Base-by-base conservation (phyloP, 2,888 invertebrate species). In the Stenodema calcarata region DNA sequence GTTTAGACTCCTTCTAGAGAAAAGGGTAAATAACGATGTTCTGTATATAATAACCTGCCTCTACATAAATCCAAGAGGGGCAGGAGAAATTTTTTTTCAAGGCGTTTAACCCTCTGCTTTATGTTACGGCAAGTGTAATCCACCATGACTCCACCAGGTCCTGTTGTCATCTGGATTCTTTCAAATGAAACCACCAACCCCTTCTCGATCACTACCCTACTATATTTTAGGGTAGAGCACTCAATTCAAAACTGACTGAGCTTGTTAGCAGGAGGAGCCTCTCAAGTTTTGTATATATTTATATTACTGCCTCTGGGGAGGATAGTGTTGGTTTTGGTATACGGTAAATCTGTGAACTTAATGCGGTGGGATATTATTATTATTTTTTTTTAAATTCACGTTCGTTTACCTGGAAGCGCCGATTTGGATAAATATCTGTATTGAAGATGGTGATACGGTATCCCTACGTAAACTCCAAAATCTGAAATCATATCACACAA, bases 21-120 rank as follows among this genome's bases (percentile, higher is more conserved):
- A 41, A 28, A 30, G 47, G 35, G 44, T 73, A 84, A 84, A 84
- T 84, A 84, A 84, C 84, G 75, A 84, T 41, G 73, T 42, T 70
- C 28, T 84, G 84, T 84, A 28, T 84, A 84, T 84, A 73, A 84
- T 84, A 84, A 84, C 84, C 84, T 84, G 73, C 84, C 84, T 44
- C 84, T 84, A 84, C 84, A 84, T 84, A 84, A 84, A 84, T 80
- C 80, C 80, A 80, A 9, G 54, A 80, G 80, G 23, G 54, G 80
- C 41, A 62, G 62, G 73, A 6, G 47, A 14, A 47, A 27, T 14
- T 80, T 47, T n/a, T n/a, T 80, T 80, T 54, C 50, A 14, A 47
- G 30, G 6, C 41, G 14, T 80, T 50, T 54, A 54, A 80, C 27
- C 80, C 30, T 23, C 62, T 54, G 80, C 54, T 50, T 80, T 80